These are phyloP conservation scores for Trematomus loennbergii DNA, from an alignment of 2,113 vertebrate genomes.

Conservation along the genomic window DNA sequence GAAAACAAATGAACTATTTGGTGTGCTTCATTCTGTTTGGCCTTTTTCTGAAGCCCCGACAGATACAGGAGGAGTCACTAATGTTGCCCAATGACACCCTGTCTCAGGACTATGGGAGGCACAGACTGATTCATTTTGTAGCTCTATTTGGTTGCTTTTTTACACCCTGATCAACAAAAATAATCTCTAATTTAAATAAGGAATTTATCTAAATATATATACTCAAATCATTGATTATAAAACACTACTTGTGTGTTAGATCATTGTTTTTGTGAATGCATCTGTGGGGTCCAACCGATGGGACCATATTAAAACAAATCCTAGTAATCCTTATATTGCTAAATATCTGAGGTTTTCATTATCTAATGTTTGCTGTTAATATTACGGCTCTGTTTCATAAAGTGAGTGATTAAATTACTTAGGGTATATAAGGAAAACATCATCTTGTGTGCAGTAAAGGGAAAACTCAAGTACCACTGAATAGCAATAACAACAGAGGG, in stretches of 20 bases:
- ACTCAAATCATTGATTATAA: too few species aligned
- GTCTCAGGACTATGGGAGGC: not conserved
- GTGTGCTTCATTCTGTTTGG: constrained; percentile 16
- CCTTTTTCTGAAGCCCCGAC: not conserved
- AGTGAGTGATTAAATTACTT: too few species aligned
- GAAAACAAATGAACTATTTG: not conserved
- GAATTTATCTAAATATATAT: not conserved
- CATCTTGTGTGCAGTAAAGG: not conserved
- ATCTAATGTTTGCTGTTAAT: not conserved
- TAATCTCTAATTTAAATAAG: not conserved
- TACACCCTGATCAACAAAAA: not conserved
- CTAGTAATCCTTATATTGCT: not conserved
- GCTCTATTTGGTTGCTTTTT: not conserved
- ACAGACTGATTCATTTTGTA: not conserved
- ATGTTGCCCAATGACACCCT: not conserved
- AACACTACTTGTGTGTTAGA: too few species aligned
- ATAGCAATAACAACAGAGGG: constrained; percentile 26
- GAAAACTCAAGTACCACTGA: not conserved
- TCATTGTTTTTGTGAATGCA: not conserved
- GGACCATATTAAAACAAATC: not conserved
- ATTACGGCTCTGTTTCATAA: not conserved
- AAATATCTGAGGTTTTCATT: not conserved
- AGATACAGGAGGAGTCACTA: not conserved
- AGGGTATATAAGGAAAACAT: too few species aligned
- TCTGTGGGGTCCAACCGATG: not conserved